Conservation (phyloP, 2,888 invertebrate species). For the Pediacus dermestoides region DNA sequence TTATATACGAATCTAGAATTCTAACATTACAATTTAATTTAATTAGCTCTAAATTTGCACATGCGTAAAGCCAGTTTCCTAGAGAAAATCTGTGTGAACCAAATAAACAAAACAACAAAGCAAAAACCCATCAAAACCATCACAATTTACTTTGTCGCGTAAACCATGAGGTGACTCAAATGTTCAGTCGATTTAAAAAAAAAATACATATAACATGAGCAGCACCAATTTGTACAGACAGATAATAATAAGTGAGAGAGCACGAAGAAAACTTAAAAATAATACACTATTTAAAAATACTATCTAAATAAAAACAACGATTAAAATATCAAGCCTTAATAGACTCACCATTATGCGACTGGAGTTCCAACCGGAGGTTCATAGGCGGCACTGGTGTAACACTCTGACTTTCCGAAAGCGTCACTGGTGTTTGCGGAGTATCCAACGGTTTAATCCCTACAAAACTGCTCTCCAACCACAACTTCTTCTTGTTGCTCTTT, state of each 20-base stretch:
- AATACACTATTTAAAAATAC: too few relatives aligned
- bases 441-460: slow-evolving; percentile 81
- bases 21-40: too few relatives aligned
- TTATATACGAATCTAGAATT: too few relatives aligned
- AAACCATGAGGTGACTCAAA: slow-evolving; percentile 49
- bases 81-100: too few relatives aligned
- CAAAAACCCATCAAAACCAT: slow-evolving; percentile 51
- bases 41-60: too few relatives aligned
- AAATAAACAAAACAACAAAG: too few relatives aligned
- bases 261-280: background rate
- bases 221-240: slow-evolving; percentile 17
- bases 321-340: slow-evolving; percentile 40
- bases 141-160: slow-evolving; percentile 47
- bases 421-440: slow-evolving; percentile 74
- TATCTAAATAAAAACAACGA: too few relatives aligned
- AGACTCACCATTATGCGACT: slow-evolving; percentile 52
- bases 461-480: slow-evolving; percentile 92
- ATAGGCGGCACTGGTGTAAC: slow-evolving; percentile 44
- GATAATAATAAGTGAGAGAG: slow-evolving; percentile 10
- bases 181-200: background rate
- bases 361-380: slow-evolving; percentile 54
- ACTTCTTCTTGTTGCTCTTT: slow-evolving; percentile 68
- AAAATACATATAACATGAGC: slow-evolving; percentile 4
- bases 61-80: too few relatives aligned
- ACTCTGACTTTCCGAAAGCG: slow-evolving; percentile 44